Conservation (phyloP, 2,113 vertebrate genomes). For the Lasiurus borealis region DNA sequence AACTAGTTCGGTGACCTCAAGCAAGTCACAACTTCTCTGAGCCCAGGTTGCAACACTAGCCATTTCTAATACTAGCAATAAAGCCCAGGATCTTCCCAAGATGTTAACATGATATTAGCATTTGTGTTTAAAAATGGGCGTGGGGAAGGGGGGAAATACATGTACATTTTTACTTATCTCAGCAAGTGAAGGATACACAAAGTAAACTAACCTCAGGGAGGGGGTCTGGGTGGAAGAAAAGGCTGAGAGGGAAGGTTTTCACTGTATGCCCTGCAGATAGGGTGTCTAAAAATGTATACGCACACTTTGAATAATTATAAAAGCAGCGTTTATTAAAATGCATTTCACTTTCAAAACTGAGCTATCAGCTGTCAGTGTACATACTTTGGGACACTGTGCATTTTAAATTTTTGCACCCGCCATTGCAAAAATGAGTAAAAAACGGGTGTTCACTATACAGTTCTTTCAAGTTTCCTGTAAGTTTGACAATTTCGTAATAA, state of each 20-base stretch:
- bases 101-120: conserved; percentile 34
- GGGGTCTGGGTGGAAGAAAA: neutral
- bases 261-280: neutral
- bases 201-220: neutral
- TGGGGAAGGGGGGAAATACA: no score
- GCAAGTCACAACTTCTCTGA: conserved; percentile 40
- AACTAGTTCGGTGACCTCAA: conserved; percentile 21
- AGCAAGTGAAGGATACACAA: neutral
- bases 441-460: neutral
- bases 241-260: neutral
- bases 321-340: no score
- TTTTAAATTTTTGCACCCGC: conserved; percentile 39
- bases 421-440: conserved; percentile 55
- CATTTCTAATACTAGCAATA: conserved; percentile 40
- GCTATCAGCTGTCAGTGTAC: no score
- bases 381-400: neutral
- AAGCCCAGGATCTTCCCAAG: neutral
- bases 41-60: conserved; percentile 31
- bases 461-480: conserved; percentile 12
- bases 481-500: conserved; percentile 20
- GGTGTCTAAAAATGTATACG: no score
- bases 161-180: neutral
- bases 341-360: no score
- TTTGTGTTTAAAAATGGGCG: neutral
- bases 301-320: no score